phyloP scores from a whole-genome alignment of 2,888 invertebrate genomes.

The Tricholauxania praeusta region DNA sequence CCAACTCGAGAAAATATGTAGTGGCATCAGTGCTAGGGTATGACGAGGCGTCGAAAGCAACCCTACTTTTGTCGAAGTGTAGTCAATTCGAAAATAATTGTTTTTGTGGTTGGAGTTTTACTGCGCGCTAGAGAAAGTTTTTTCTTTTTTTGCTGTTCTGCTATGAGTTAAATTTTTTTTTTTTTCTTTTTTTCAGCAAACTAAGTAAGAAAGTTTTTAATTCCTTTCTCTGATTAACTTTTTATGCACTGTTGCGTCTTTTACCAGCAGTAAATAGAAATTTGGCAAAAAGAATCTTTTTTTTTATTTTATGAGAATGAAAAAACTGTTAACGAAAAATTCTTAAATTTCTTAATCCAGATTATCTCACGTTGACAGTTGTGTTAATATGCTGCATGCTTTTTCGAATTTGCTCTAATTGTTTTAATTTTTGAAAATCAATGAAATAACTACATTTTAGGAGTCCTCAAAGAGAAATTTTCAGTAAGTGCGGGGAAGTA shows the following conservation, averaged over 20 bases:
- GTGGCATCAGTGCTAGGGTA: no score
- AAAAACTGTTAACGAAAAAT: not conserved
- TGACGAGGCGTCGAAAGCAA: not conserved
- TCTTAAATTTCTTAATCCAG: slow-evolving; percentile 12
- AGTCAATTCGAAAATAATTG: slow-evolving; percentile 47
- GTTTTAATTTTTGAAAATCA: not conserved
- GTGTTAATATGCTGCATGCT: not conserved
- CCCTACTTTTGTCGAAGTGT: slow-evolving; percentile 31
- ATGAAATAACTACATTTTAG: not conserved
- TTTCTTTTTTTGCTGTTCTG: not conserved
- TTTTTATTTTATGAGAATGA: not conserved
- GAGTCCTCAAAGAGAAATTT: no score
- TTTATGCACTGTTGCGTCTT: slow-evolving; percentile 37
- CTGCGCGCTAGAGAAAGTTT: not conserved
- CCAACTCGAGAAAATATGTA: no score
- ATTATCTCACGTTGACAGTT: slow-evolving; percentile 33
- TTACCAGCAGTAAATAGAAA: not conserved
- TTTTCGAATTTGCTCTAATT: not conserved
- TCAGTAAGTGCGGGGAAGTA: no score
- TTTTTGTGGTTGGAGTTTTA: slow-evolving; percentile 39
- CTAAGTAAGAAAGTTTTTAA: slow-evolving; percentile 34
- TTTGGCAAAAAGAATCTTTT: not conserved
- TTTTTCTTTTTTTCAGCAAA: not conserved
- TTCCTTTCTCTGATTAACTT: slow-evolving; percentile 40
- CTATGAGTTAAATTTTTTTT: no score